A percentile compares a stretch with the other conserved stretches of the same genome.
Evolutionary conservation across 2,113 vertebrate genomes (phyloP).

Genomic region (Mirza zaza): DNA sequence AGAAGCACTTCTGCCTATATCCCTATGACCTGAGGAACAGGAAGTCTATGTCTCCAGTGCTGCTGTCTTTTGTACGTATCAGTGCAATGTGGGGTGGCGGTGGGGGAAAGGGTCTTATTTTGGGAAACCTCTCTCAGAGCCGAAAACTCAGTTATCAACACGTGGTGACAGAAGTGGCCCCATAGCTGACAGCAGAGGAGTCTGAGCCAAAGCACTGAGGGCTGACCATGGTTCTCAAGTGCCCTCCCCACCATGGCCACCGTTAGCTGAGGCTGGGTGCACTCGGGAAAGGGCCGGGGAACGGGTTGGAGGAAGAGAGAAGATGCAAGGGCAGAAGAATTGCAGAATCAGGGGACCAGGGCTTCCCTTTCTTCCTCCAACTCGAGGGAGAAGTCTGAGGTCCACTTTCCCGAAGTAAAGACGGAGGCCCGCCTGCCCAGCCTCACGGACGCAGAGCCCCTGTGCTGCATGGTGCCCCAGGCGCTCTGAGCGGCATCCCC

Average conservation of each 20-base stretch:
- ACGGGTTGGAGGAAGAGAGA: background rate
- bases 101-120: background rate
- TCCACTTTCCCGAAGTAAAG: background rate
- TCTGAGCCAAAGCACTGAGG: background rate
- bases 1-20: background rate
- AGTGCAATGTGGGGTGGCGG: accelerated
- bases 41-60: accelerated
- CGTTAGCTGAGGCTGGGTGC: background rate
- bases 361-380: background rate
- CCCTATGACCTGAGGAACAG: background rate
- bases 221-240: accelerated
- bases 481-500: background rate
- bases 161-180: background rate
- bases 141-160: background rate
- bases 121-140: background rate
- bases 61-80: background rate
- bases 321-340: conserved; percentile 62
- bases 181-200: too few relatives aligned
- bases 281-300: background rate
- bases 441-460: too few relatives aligned
- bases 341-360: background rate
- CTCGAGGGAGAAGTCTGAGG: background rate
- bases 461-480: background rate
- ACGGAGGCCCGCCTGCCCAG: background rate
- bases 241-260: background rate